These are phyloP conservation scores for Nemopilema nomurai DNA, from an alignment of 30 jellyfish, hydroid and myxozoan genomes.

Conservation along the genomic window DNA sequence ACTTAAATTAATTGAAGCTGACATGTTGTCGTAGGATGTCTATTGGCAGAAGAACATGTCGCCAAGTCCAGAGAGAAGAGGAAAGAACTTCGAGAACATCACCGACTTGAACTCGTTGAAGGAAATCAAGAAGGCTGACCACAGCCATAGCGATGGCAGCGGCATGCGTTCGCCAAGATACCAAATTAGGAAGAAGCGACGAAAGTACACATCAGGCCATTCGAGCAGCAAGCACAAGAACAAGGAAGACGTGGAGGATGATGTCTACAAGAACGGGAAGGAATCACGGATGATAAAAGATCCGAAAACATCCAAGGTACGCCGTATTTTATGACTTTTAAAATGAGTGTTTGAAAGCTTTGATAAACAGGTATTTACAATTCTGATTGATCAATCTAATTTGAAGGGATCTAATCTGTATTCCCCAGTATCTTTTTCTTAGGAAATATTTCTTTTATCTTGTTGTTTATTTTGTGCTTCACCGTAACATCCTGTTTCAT, in stretches of 20 bases:
- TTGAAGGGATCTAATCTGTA: too few species aligned
- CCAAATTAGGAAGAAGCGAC: constrained; percentile 60
- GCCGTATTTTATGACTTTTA: background rate
- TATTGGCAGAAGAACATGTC: constrained; percentile 61
- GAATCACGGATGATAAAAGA: constrained; percentile 41
- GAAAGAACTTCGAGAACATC: constrained; percentile 45
- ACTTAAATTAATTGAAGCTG: background rate
- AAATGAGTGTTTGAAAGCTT: background rate
- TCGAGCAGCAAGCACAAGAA: constrained; percentile 19
- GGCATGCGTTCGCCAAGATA: constrained; percentile 44
- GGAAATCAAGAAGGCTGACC: constrained; percentile 45
- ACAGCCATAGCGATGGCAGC: constrained; percentile 69
- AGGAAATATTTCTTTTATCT: too few species aligned
- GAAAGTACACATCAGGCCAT: constrained; percentile 48
- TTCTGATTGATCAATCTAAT: too few species aligned
- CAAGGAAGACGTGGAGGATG: constrained; percentile 5
- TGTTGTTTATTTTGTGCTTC: too few species aligned
- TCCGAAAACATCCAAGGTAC: constrained; percentile 50
- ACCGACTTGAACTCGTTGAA: constrained; percentile 50
- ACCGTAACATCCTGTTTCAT: too few species aligned
- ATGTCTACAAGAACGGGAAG: constrained; percentile 12
- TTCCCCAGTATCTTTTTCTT: too few species aligned
- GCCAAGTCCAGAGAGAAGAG: constrained; percentile 42
- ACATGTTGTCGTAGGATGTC: constrained; percentile 27
- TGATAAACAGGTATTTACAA: background rate